These are phyloP conservation scores for Thamnophis sirtalis DNA, from an alignment of 2,113 vertebrate species.

Conservation along the genomic window DNA sequence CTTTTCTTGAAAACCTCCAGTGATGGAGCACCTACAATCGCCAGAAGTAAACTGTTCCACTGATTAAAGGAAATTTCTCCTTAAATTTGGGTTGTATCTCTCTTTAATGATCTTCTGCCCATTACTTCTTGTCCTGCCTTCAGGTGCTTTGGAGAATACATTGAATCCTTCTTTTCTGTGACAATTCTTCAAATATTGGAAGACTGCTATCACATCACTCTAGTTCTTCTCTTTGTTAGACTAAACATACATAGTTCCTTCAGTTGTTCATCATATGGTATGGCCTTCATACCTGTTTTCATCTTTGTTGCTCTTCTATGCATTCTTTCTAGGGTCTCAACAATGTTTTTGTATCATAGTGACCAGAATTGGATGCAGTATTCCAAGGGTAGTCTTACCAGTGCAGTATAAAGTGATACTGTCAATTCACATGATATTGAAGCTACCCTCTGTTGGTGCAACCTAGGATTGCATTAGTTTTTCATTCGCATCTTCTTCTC, in stretches of 20 bases:
- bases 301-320: background rate
- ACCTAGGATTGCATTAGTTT: background rate
- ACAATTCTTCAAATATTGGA: background rate
- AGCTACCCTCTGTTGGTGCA: background rate
- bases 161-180: background rate
- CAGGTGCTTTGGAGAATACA: background rate
- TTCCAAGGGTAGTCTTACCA: background rate
- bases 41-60: background rate
- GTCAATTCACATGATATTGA: background rate
- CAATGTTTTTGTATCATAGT: background rate
- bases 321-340: background rate
- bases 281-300: background rate
- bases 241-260: background rate
- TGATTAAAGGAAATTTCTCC: background rate
- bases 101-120: background rate
- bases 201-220: background rate
- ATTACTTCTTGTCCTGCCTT: background rate
- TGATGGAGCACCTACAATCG: background rate
- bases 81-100: background rate
- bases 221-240: background rate
- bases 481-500: background rate
- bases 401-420: background rate
- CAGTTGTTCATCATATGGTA: background rate
- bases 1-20: background rate
- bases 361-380: background rate